phyloP scores from a whole-genome alignment of 2,113 vertebrate species.

The Hippocampus barbouri region DNA sequence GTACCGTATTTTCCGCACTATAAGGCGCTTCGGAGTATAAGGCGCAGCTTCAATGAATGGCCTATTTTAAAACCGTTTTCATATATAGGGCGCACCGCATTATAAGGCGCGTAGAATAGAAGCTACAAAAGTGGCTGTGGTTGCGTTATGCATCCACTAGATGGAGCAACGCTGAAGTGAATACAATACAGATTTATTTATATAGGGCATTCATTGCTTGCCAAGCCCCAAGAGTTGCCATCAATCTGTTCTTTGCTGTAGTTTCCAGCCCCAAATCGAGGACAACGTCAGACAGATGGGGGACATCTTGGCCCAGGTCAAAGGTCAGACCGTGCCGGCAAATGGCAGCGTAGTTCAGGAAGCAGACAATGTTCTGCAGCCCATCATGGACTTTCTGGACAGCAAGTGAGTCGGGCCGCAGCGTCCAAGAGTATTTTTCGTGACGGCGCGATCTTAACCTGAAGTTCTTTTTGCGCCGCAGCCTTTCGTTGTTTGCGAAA shows the following conservation, averaged over 20 bases:
- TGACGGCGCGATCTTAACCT: conserved; percentile 26
- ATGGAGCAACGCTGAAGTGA: too few relatives aligned
- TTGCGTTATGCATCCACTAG: too few relatives aligned
- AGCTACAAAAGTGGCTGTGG: too few relatives aligned
- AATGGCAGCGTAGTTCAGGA: conserved; percentile 94
- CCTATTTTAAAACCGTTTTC: too few relatives aligned
- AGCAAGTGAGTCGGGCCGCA: conserved; percentile 82
- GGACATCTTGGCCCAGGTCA: conserved; percentile 92
- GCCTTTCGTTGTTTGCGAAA: conserved; percentile 93
- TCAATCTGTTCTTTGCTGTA: conserved; percentile 42
- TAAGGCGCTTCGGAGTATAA: too few relatives aligned
- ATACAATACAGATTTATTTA: too few relatives aligned
- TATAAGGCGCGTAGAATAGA: too few relatives aligned
- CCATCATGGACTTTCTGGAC: conserved; percentile 97
- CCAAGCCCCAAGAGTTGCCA: not conserved
- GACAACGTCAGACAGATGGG: conserved; percentile 96
- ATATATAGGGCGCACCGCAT: too few relatives aligned
- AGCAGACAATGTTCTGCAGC: conserved; percentile 91
- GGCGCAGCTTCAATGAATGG: too few relatives aligned
- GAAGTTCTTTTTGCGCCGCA: conserved; percentile 53
- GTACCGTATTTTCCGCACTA: too few relatives aligned
- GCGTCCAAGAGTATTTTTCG: not conserved
- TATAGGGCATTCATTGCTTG: not conserved
- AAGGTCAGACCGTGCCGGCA: conserved; percentile 89
- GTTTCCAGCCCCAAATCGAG: conserved; percentile 94